Conservation (phyloP, 2,113 vertebrate genomes). For the Proterorhinus semilunaris region DNA sequence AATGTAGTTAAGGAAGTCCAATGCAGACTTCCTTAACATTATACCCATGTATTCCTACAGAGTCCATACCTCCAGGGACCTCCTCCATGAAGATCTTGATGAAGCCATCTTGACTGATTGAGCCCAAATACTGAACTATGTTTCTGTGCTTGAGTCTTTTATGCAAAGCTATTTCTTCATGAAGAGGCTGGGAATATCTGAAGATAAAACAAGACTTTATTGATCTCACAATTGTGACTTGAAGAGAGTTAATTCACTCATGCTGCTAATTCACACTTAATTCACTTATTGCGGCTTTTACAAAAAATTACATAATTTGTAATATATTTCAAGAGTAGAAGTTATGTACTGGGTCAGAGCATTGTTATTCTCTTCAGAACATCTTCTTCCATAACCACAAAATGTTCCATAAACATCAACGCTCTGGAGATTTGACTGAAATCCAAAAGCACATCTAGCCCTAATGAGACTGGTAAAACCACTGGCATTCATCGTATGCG, state of each 20-base stretch:
- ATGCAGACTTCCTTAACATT: constrained; percentile 7
- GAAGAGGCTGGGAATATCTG: constrained; percentile 90
- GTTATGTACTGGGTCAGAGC: no score
- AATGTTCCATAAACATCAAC: neutral
- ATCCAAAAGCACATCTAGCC: constrained; percentile 32
- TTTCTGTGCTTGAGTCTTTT: constrained; percentile 89
- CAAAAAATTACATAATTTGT: no score
- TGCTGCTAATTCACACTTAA: no score
- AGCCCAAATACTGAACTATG: constrained; percentile 91
- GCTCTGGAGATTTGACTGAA: constrained; percentile 1
- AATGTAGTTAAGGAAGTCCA: neutral
- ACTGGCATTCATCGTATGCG: neutral
- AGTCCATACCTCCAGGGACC: constrained; percentile 86
- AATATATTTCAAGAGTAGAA: no score
- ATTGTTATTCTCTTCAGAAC: neutral
- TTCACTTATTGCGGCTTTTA: no score
- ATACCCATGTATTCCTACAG: neutral
- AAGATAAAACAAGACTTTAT: neutral
- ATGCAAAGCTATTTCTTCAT: constrained; percentile 91
- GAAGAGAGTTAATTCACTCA: no score
- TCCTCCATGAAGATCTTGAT: constrained; percentile 98
- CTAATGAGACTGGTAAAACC: neutral
- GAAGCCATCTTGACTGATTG: constrained; percentile 86
- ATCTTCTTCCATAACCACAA: neutral
- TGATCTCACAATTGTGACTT: no score